Evolutionary conservation across 1,140 invertebrate species (phyloP), one percentile per base, ranked within the genome.

Genomic region (Cotesia chilonis): DNA sequence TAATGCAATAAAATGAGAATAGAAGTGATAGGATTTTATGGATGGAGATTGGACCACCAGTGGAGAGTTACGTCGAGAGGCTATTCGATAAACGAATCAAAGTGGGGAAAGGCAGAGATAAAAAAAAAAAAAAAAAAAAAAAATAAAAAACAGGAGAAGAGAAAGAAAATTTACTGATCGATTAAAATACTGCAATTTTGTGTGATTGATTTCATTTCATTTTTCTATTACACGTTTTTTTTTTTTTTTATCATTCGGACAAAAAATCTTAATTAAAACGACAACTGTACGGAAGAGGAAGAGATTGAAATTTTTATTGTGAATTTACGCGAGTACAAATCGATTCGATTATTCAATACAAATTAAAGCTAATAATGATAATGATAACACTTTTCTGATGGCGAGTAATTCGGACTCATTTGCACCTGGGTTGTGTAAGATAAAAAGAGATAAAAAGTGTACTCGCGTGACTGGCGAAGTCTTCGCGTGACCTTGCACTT

Each of bases 401-500:
- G 5, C 41, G 41, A 47, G 41, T 47, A 9, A 47, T 47, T 47
- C 41, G 41, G 41, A 41, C 6, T 47, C 6, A 10, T 47, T 47
- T 47, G 6, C 41, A 47, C 41, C 41, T 47, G 41, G 6, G 0
- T 17, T 12, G 17, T n/a, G 54, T 55, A 17, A 55, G 12, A 55
- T n/a, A 17, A 55, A 55, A n/a, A 55, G n/a, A 28, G 28, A 28
- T 9, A 17, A n/a, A 55, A 14, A n/a, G 17, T n/a, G 2, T 5
- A 14, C 17, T 14, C n/a, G 54, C n/a, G 54, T 55, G 54, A 17
- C n/a, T 14, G 12, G 1, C n/a, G 54, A 17, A 55, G 17, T 14
- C 17, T 55, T 55, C n/a, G 17, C 54, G 54, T 17, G 54, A 55
- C 54, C 54, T 55, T 55, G 54, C 54, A 55, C 54, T 55, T 55